These are phyloP conservation scores for Mythimna impura DNA, from an alignment of 2,888 invertebrate genomes.

Conservation along the genomic window DNA sequence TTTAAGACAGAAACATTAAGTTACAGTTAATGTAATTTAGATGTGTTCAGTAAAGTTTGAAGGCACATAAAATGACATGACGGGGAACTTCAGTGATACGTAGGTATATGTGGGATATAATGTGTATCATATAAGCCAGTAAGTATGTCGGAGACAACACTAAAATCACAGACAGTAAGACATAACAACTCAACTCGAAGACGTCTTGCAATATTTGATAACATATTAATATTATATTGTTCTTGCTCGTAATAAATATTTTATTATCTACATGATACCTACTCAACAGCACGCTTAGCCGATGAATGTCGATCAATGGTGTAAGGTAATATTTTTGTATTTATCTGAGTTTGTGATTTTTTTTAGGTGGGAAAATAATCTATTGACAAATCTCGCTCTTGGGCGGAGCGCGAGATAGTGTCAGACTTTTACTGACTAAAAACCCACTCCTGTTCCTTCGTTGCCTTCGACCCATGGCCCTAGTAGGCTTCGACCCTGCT, in stretches of 20 bases:
- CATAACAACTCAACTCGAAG: slow-evolving; percentile 17
- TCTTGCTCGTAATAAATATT: slow-evolving; percentile 7
- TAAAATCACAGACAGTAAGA: slow-evolving; percentile 19
- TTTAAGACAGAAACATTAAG: neutral
- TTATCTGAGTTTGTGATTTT: too few species aligned
- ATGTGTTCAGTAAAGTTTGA: neutral
- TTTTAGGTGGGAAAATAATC: too few species aligned
- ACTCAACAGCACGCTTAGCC: neutral
- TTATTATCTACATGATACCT: neutral
- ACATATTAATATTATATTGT: slow-evolving; percentile 11
- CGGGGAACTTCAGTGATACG: slow-evolving; percentile 8
- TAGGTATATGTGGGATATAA: neutral
- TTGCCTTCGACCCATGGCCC: too few species aligned
- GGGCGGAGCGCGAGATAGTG: too few species aligned
- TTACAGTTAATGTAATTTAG: slow-evolving; percentile 20
- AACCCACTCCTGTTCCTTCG: too few species aligned
- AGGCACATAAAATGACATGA: slow-evolving; percentile 19
- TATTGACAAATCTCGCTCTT: too few species aligned
- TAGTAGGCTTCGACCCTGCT: too few species aligned
- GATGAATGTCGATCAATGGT: neutral
- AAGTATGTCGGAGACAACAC: slow-evolving; percentile 5
- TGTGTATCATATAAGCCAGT: neutral
- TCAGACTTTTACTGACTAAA: too few species aligned
- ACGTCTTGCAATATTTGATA: slow-evolving; percentile 4
- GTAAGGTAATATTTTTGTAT: too few species aligned